Evolutionary conservation across 2,797 vertebrate species (phyloP), one percentile per base, ranked within the genome.

Genomic region (Hybognathus amarus): DNA sequence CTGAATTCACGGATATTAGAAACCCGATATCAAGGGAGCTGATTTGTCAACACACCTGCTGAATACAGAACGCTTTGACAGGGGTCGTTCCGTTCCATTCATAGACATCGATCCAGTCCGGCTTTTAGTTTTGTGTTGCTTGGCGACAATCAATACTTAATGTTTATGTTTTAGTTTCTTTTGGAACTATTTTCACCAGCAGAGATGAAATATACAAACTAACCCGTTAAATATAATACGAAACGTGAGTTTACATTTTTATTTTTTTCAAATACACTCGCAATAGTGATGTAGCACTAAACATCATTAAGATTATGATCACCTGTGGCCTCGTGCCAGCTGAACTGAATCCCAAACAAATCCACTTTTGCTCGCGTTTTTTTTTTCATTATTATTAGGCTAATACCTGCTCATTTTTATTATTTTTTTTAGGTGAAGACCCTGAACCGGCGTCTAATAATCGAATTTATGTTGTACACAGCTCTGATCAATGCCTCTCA

Each of bases 231-330:
- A 54, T 42, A 42, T 18, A 9, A 27, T 20, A 40, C 38, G n/a
- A 52, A 68, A 24, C 20, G 13, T 50, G 22, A 54, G 18, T 56
- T 80, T 4, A 8, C 2, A 3, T 24, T 56, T 40, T 8, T 9
- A 30, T 33, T 33, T 33, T 33, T 33, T 2, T 3, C 30, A 33
- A 33, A 33, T 33, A 33, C 73, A 1, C 22, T 38, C 10, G 18
- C 20, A 54, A 54, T 36, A 15, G 13, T 61, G 17, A 71, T 52
- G 1, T 59, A 38, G n/a, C 52, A 59, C 13, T 70, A 11, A 47
- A 74, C 50, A 61, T 17, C 38, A 85, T 33, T 50, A 50, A 59
- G 61, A 77, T 64, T 61, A 82, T 79, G 77, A 33, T 74, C 59
- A 73, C 77, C 56, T 24, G 61, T 64, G 77, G 27, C 77, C 59